Evolutionary conservation across 2,888 invertebrate genomes (phyloP), one percentile per base, ranked within the genome.

Genomic region (Venustoraphidia nigricollis): DNA sequence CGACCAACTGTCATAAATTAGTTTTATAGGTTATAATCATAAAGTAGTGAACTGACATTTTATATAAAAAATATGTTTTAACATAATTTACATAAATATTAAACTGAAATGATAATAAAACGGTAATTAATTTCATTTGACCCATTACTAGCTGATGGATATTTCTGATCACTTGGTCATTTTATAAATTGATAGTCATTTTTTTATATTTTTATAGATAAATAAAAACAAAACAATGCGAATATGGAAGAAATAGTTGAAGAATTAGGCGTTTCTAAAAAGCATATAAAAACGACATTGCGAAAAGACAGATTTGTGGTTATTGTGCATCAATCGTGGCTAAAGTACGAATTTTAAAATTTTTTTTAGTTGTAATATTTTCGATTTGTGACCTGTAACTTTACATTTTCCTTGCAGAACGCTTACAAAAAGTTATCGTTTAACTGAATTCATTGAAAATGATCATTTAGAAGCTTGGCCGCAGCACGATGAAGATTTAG

Each of bases 181-280:
- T 6, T 6, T 27, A 6, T 27, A 6, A 27, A 27, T 27, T 6
- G 27, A 27, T 27, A 27, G 27, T 27, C 27, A 27, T 5, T 27
- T 27, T 27, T 27, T 27, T 27, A 6, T 27, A 27, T 27, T 27
- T 27, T 27, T 27, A 27, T 27, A 27, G 27, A 27, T 27, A 27
- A 27, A 27, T 27, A 27, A 27, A 27, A 38, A 38, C 42, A 17
- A 46, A 51, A 27, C 51, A 27, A 27, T 27, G 27, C 27, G 27
- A 27, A 27, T 27, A 83, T 84, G 82, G 81, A 84, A 63, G 66
- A 69, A 61, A 71, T 85, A 58, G 74, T 75, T 62, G 75, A 76
- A 58, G 84, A 86, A 68, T 70, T 88, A 60, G 77, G 79, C 53
- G 76, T 88, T 61, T 81, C 79, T 54, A 69, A 68, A 55, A 82